A percentile compares a stretch with the other conserved stretches of the same genome.
phyloP scores from a whole-genome alignment of 2,113 vertebrate genomes.

The Apteryx mantelli region DNA sequence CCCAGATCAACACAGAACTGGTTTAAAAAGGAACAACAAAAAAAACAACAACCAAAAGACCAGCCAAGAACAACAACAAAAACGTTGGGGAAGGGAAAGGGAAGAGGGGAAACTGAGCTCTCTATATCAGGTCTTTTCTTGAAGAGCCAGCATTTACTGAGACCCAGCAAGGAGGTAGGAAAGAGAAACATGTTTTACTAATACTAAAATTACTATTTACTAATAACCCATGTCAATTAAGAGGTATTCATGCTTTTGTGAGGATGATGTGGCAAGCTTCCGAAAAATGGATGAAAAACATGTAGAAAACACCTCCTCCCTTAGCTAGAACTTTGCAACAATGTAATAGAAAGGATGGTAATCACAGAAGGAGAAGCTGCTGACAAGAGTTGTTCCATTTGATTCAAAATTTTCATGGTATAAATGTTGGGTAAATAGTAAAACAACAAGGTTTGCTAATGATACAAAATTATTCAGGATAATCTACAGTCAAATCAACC shows the following conservation, averaged over 20 bases:
- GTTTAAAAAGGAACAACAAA: accelerated
- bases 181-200: neutral
- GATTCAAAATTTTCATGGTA: neutral
- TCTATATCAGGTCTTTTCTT: neutral
- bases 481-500: neutral
- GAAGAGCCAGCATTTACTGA: neutral
- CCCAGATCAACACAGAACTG: neutral
- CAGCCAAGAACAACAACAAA: neutral
- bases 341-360: neutral
- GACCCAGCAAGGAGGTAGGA: neutral
- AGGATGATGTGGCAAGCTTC: neutral
- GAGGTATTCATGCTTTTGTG: neutral
- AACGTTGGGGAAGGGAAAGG: neutral
- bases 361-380: neutral
- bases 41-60: neutral
- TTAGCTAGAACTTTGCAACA: neutral
- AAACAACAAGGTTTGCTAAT: neutral
- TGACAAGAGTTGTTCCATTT: neutral
- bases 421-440: neutral
- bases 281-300: neutral
- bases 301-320: neutral
- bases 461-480: neutral
- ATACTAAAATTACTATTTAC: neutral
- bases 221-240: neutral
- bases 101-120: neutral